phyloP scores from a whole-genome alignment of 2,797 vertebrate genomes.

The Sorex maritimensis region DNA sequence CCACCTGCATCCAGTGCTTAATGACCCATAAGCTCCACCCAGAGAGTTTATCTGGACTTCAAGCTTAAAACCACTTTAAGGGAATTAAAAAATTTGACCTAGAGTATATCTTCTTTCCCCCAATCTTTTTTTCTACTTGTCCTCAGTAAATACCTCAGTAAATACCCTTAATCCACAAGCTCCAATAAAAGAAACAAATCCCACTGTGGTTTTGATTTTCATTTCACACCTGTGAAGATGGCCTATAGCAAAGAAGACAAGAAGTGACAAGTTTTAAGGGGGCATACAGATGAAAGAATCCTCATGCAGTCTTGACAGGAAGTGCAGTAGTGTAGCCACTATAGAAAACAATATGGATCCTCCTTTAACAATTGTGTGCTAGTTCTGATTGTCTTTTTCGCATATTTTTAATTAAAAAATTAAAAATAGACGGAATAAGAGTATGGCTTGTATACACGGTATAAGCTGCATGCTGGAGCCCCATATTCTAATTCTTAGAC shows the following conservation, averaged over 20 bases:
- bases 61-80: slow-evolving; percentile 34
- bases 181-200: slow-evolving; percentile 47
- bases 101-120: not conserved
- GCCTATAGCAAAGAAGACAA: not conserved
- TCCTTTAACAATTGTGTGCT: not conserved
- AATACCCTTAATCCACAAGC: slow-evolving; percentile 33
- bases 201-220: not conserved
- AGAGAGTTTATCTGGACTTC: not conserved
- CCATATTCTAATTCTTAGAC: too few relatives aligned
- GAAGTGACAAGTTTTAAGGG: not conserved
- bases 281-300: not conserved
- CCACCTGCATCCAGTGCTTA: not conserved
- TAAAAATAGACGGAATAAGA: too few relatives aligned
- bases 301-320: not conserved
- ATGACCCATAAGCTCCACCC: not conserved
- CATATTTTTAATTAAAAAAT: too few relatives aligned
- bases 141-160: slow-evolving; percentile 12
- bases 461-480: too few relatives aligned
- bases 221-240: not conserved
- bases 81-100: not conserved
- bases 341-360: not conserved
- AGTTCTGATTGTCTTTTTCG: too few relatives aligned
- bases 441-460: too few relatives aligned
- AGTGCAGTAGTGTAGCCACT: not conserved
- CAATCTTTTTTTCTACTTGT: not conserved